phyloP scores from a whole-genome alignment of 2,797 vertebrate species.

The Poecile montanus region DNA sequence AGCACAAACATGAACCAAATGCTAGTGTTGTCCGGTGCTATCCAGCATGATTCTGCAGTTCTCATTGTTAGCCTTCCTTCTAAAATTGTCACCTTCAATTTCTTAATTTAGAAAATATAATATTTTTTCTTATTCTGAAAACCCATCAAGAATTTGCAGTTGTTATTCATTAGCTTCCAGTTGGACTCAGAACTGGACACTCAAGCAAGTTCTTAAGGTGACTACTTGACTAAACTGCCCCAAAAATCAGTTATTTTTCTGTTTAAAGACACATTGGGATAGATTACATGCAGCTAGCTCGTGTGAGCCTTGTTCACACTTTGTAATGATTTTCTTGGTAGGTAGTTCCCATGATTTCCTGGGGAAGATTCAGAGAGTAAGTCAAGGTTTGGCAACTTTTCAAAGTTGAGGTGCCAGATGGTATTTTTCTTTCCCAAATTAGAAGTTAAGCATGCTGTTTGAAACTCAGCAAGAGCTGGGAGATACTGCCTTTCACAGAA shows the following conservation, averaged over 20 bases:
- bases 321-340: constrained; percentile 56
- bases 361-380: constrained; percentile 58
- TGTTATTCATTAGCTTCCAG: not conserved
- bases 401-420: constrained; percentile 70
- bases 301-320: constrained; percentile 52
- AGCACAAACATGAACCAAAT: constrained; percentile 9
- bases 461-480: constrained; percentile 64
- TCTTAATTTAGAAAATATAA: constrained; percentile 6
- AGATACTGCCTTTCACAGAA: constrained; percentile 62
- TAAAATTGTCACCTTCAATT: constrained; percentile 14
- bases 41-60: not conserved
- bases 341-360: constrained; percentile 64
- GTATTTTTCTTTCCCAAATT: constrained; percentile 73
- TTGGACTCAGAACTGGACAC: not conserved
- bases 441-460: constrained; percentile 66
- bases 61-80: not conserved
- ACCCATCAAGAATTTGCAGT: not conserved
- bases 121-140: constrained; percentile 2
- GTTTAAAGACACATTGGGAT: constrained; percentile 4
- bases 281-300: constrained; percentile 27
- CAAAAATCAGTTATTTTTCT: constrained; percentile 2
- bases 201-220: not conserved
- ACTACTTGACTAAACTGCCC: not conserved
- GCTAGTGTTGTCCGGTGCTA: not conserved
- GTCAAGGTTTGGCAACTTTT: constrained; percentile 68